A percentile compares a stretch with the other conserved stretches of the same genome.
Evolutionary conservation across 2,113 vertebrate genomes (phyloP).

Genomic region (Sisor rabdophorus): DNA sequence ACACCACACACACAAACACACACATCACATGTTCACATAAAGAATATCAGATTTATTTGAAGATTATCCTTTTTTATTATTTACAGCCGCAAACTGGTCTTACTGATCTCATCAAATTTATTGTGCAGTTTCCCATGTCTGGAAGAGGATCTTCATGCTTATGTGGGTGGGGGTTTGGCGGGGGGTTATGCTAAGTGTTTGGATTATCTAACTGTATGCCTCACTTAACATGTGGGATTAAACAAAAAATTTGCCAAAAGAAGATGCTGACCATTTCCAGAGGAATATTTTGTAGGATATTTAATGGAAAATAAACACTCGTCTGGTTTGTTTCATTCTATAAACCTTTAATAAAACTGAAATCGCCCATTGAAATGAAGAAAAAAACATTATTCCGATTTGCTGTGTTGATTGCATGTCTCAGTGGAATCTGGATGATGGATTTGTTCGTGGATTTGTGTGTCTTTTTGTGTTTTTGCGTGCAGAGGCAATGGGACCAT

Average conservation of each 20-base stretch:
- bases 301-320: constrained; percentile 31
- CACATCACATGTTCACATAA: background rate
- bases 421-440: constrained; percentile 7
- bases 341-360: background rate
- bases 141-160: background rate
- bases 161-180: background rate
- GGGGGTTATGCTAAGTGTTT: constrained; percentile 7
- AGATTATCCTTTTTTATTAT: no score
- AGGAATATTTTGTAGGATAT: constrained; percentile 19
- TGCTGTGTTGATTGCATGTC: background rate
- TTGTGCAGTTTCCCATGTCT: background rate
- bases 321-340: background rate
- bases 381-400: background rate
- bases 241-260: background rate
- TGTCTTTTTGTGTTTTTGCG: constrained; percentile 18
- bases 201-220: background rate
- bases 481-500: constrained; percentile 12
- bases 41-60: background rate
- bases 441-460: background rate
- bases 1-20: background rate
- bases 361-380: background rate
- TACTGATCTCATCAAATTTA: constrained; percentile 32
- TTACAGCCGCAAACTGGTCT: background rate
- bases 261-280: constrained; percentile 11
- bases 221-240: constrained; percentile 9